Evolutionary conservation across 2,797 vertebrate species (phyloP), one percentile per base, ranked within the genome.

Genomic region (Podarcis lilfordi): DNA sequence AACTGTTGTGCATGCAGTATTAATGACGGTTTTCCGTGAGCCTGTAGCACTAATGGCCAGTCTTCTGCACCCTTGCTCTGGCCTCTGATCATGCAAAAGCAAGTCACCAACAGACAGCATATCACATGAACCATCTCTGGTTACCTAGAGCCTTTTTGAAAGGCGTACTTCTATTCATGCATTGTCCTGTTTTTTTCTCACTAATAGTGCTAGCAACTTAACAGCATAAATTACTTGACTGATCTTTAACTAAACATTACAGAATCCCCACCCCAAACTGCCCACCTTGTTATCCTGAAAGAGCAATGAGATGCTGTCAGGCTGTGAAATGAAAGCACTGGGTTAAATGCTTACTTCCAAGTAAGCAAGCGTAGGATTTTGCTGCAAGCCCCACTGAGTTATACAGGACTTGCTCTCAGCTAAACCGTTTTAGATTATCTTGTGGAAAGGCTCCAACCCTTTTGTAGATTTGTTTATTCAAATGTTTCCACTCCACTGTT

Each of bases 1-100:
- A 95, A 94, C 88, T 94, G 90, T 92, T 93, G 91, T 90, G 80
- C 92, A 88, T 89, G 92, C 92, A 91, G 86, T 89, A 94, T 92
- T 92, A 94, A 91, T 87, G 90, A 69, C 90, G 89, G 87, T 77
- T 89, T 93, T 84, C 89, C 75, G 84, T 76, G 81, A 91, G 83
- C 88, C 90, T 89, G 13, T 84, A 68, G 88, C 77, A 91, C 35
- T 93, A 92, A 91, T 88, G 89, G 89, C 83, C 84, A 87, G 86
- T 92, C 92, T 87, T 90, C 86, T 88, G 87, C 90, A 84, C 78
- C 81, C 72, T 84, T 74, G 21, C 89, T 45, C 93, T 89, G 88
- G 90, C 92, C 85, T 80, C 79, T 69, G 80, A 88, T 95, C 89
- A 66, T 82, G 86, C 84, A 93, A 82, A 85, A 86, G 71, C 76